A percentile compares a stretch with the other conserved stretches of the same genome.
Evolutionary conservation across 64 coral and sea anemone species (phyloP).

Genomic region (Stichodactyla helianthus): DNA sequence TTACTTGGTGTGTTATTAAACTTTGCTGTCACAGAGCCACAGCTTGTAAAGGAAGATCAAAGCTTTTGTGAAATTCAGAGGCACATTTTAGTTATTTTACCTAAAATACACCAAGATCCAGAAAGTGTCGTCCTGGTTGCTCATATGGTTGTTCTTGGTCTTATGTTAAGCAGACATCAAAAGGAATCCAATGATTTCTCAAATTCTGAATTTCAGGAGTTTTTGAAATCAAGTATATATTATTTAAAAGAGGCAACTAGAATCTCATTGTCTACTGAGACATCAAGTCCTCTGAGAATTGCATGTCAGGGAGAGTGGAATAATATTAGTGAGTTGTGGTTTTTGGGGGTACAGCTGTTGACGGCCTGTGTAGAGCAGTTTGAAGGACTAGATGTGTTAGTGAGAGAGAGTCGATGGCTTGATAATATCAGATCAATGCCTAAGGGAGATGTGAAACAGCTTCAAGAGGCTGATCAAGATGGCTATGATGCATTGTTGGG

Average conservation of each 20-base stretch:
- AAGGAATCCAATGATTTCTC: neutral
- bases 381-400: neutral
- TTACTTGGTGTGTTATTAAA: slow-evolving; percentile 79
- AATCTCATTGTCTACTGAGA: too few species aligned
- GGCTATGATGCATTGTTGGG: too few species aligned
- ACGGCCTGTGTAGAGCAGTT: neutral
- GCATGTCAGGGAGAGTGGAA: slow-evolving; percentile 39
- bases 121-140: slow-evolving; percentile 38
- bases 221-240: slow-evolving; percentile 28
- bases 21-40: slow-evolving; percentile 72
- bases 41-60: slow-evolving; percentile 31
- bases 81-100: slow-evolving; percentile 1
- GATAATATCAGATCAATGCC: neutral
- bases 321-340: slow-evolving; percentile 77
- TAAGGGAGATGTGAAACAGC: too few species aligned
- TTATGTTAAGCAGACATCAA: slow-evolving; percentile 47
- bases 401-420: neutral
- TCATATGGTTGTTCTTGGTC: slow-evolving; percentile 67
- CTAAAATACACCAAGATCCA: neutral
- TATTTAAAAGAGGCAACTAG: slow-evolving; percentile 43
- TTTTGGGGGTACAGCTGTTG: slow-evolving; percentile 70
- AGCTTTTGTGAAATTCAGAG: slow-evolving; percentile 32
- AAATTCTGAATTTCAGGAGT: slow-evolving; percentile 1
- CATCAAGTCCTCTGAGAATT: neutral
- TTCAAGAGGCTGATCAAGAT: too few species aligned